Base-by-base conservation (phyloP, 2,888 invertebrate genomes). In the Neocrepidodera transversa region DNA sequence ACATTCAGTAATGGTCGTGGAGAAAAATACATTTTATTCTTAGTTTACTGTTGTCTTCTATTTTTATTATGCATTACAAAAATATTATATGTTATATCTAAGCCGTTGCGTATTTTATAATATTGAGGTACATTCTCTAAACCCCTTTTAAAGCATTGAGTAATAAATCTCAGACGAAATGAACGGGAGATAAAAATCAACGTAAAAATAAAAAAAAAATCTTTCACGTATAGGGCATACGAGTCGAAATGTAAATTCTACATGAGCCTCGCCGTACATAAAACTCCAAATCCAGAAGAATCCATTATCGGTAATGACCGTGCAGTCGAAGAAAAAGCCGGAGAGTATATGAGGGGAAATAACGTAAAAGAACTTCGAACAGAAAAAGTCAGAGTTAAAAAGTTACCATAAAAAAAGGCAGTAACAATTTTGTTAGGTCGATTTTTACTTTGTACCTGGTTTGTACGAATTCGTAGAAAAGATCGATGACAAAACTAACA, bases 291-390 rank as follows among this genome's bases (percentile, higher is more conserved):
- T 51, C 38, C 40, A n/a, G 52, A 20, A 58, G 51, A 58, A 52
- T 53, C 58, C 58, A 58, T 58, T 58, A 58, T 58, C 52, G 20
- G 53, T 58, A 58, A 58, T 58, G 55, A 50, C 60, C 43, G 54
- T 51, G 57, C 53, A 45, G 43, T 53, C 43, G 35, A 35, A 53
- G 53, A 53, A 53, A 35, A 53, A 23, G 43, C 43, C 53, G 10
- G 13, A 32, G 13, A 53, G 53, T 53, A 40, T 53, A 53, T 53
- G 43, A 35, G 53, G 11, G 8, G n/a, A 53, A 53, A 45, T 53
- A 43, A 53, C 43, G 14, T 11, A 52, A 52, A 30, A 7, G 13
- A 16, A 10, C 11, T 1, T 11, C 5, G 17, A 30, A 38, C 8
- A 17, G 1, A 52, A 42, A 40, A 11, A 18, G 2, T 17, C 14